Evolutionary conservation across 2,888 invertebrate species (phyloP), one percentile per base, ranked within the genome.

Genomic region (Chloroclysta siterata): DNA sequence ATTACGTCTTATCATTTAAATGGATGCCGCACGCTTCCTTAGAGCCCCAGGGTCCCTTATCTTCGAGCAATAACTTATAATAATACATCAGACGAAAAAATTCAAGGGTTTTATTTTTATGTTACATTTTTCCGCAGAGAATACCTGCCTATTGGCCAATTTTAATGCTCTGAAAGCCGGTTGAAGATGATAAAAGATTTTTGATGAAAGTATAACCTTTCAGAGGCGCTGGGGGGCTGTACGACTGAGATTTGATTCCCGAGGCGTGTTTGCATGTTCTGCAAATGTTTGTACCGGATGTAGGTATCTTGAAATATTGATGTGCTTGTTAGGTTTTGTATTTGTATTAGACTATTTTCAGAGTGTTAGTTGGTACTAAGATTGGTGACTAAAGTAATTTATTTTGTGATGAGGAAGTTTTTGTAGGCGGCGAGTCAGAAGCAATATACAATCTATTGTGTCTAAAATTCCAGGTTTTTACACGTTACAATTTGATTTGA

Each of bases 1-100:
- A 62, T 65, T 62, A 61, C 53, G 29, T 36, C 44, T 69, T 69
- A 69, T 67, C 65, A 60, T 66, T 67, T 47, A 63, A 64, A 65
- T 51, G 61, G 69, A 53, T 60, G 53, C 64, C 64, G 50, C 54
- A 48, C 64, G 59, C 53, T 36, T 61, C 63, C 65, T 62, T 52
- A 53, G 53, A 51, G 14, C 69, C 55, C 66, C 14, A 39, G 63
- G 52, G 51, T 33, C 17, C 48, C 68, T 64, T 70, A 68, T 71
- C 71, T 58, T 8, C 17, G 7, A 15, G 48, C 59, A 61, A 52
- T 68, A 68, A 69, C 65, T 69, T 55, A 63, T 28, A 64, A 66
- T 69, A 66, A 39, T 56, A 64, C 53, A 53, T 53, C 53, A 39
- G 39, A 60, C 44, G 51, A 69, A 69, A 69, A 22, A 58, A 48